Percentiles rank a stretch among this genome's conserved stretches.
phyloP scores from a whole-genome alignment of 2,888 invertebrate species.

The Tipula unca region DNA sequence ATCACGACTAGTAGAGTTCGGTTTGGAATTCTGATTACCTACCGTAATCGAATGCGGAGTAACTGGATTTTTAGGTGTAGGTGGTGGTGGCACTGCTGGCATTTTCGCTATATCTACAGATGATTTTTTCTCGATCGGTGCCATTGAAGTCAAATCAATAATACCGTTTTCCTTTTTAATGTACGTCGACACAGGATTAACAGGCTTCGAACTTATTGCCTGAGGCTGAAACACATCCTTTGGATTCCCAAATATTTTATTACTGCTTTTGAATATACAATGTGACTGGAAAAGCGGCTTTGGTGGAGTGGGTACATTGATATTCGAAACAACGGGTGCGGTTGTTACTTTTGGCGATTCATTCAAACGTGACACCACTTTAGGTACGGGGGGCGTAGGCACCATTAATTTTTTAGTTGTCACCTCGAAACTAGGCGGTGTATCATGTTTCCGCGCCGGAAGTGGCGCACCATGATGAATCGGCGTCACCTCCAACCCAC shows the following conservation, averaged over 20 bases:
- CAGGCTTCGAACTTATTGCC: not conserved
- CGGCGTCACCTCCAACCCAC: constrained; percentile 67
- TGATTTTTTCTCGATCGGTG: not conserved
- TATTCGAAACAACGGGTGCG: not conserved
- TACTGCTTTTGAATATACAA: constrained; percentile 27
- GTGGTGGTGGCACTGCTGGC: not conserved
- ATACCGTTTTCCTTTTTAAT: constrained; percentile 20
- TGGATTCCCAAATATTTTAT: constrained; percentile 27
- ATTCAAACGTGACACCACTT: not conserved
- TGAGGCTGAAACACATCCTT: constrained; percentile 25
- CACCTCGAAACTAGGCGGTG: constrained; percentile 8
- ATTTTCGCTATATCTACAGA: constrained; percentile 4
- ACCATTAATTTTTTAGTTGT: not conserved
- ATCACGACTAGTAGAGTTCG: not conserved
- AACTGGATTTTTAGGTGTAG: not conserved
- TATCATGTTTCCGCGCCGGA: not conserved
- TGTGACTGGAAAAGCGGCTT: constrained; percentile 24
- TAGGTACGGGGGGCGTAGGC: not conserved
- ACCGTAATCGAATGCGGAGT: not conserved
- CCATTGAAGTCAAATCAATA: constrained; percentile 23
- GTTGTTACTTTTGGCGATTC: not conserved
- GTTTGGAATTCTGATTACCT: not conserved
- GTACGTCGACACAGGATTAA: not conserved
- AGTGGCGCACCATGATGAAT: constrained; percentile 34
- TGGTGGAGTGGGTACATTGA: not conserved